Evolutionary conservation across 2,888 invertebrate species (phyloP).

Genomic region (Phorcus lineatus): DNA sequence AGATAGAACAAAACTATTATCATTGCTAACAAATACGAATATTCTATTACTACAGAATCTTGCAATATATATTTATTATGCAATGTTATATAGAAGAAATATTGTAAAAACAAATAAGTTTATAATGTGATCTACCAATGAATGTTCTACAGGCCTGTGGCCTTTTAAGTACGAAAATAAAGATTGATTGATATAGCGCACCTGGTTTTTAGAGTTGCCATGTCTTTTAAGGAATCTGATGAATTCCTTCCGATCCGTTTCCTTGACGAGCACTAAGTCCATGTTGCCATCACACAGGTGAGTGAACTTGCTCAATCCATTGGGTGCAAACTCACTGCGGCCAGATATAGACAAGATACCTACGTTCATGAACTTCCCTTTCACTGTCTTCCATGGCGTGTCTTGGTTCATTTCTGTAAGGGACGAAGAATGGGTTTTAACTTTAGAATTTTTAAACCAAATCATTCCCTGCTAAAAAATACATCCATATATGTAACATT

Average conservation of each 20-base stretch:
- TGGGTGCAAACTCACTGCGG: conserved; percentile 64
- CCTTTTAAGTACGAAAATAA: too few species aligned
- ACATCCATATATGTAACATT: too few species aligned
- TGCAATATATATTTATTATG: too few species aligned
- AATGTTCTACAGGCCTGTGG: too few species aligned
- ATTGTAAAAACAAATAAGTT: too few species aligned
- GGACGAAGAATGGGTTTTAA: neutral
- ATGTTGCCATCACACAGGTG: conserved; percentile 71
- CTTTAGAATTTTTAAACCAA: too few species aligned
- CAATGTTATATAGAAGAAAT: too few species aligned
- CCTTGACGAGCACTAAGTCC: conserved; percentile 70
- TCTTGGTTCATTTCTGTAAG: conserved; percentile 60
- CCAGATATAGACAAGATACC: conserved; percentile 64
- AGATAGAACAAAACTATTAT: too few species aligned
- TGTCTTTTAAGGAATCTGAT: conserved; percentile 68
- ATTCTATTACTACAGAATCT: too few species aligned
- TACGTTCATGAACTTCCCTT: conserved; percentile 68
- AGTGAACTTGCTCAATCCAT: conserved; percentile 69
- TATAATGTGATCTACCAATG: too few species aligned
- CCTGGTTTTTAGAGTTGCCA: conserved; percentile 72
- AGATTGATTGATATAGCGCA: conserved; percentile 41
- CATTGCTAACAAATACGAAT: too few species aligned
- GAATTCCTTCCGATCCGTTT: conserved; percentile 67
- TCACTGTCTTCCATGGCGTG: conserved; percentile 61
- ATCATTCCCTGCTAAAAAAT: too few species aligned